Percentiles rank a stretch among this genome's conserved stretches.
Conservation (phyloP, 2,113 vertebrate genomes). For the Hippopotamus amphibius region DNA sequence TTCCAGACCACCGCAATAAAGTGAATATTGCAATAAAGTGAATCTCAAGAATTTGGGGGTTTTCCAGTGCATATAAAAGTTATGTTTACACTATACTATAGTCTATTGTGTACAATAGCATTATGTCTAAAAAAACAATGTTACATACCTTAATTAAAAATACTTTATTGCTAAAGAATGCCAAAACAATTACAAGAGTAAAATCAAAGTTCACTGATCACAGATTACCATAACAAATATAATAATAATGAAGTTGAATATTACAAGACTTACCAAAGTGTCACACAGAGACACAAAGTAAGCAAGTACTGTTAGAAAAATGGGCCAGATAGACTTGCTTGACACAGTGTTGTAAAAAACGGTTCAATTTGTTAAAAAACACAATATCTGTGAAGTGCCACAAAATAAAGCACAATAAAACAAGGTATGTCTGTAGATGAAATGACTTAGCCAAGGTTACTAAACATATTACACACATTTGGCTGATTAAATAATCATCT, state of each 20-base stretch:
- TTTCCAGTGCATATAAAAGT: neutral
- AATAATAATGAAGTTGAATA: neutral
- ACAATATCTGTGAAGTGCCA: neutral
- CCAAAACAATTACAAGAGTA: neutral
- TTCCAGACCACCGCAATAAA: neutral
- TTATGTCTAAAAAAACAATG: neutral
- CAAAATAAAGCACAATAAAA: neutral
- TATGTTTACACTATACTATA: neutral
- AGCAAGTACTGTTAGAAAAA: neutral
- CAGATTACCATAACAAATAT: neutral
- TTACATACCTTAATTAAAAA: neutral
- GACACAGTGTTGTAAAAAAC: neutral
- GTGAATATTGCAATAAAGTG: neutral
- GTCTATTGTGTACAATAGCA: neutral
- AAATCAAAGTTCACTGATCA: neutral
- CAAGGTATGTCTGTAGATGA: neutral
- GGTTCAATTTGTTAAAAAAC: neutral
- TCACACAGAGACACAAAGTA: neutral
- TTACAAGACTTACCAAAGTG: neutral
- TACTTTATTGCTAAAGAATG: neutral
- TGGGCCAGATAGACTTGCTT: neutral
- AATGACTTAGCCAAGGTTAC: neutral
- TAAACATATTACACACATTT: neutral
- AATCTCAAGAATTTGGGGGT: neutral
- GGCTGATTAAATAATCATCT: slow-evolving; percentile 6